Conservation (phyloP, 2,113 vertebrate genomes). For the Falco punctatus region DNA sequence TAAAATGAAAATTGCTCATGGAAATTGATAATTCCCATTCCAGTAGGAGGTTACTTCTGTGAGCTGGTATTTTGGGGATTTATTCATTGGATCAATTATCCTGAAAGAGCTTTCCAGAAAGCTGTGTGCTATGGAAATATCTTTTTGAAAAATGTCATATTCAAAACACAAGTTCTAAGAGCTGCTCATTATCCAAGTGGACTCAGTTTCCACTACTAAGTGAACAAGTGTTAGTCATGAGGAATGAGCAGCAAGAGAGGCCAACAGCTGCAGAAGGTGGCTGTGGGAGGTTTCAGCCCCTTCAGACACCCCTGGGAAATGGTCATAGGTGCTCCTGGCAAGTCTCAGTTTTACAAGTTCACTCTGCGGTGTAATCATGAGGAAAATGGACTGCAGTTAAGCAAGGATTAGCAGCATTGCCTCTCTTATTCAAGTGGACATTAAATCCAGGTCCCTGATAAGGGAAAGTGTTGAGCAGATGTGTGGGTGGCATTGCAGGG, state of each 20-base stretch:
- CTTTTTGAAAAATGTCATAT: not conserved
- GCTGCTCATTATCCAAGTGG: not conserved
- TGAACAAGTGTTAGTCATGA: not conserved
- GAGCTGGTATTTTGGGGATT: not conserved
- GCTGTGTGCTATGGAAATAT: accelerated
- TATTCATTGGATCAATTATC: not conserved
- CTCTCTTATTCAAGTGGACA: not conserved
- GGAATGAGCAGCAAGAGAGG: not conserved
- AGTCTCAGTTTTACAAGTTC: not conserved
- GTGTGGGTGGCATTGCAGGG: not conserved
- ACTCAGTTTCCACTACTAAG: not conserved
- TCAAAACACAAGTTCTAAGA: not conserved
- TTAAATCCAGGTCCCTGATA: not conserved
- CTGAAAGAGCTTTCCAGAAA: not conserved
- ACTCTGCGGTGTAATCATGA: not conserved
- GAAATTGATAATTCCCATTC: not conserved
- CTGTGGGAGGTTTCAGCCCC: not conserved
- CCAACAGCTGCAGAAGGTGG: accelerated
- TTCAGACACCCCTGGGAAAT: not conserved
- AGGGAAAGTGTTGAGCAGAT: not conserved
- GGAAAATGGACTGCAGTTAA: not conserved
- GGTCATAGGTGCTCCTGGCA: accelerated
- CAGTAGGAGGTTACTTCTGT: not conserved
- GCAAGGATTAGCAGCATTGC: not conserved
- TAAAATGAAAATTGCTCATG: not conserved